phyloP scores from a whole-genome alignment of 2,113 vertebrate species.

The Chinchilla lanigera region DNA sequence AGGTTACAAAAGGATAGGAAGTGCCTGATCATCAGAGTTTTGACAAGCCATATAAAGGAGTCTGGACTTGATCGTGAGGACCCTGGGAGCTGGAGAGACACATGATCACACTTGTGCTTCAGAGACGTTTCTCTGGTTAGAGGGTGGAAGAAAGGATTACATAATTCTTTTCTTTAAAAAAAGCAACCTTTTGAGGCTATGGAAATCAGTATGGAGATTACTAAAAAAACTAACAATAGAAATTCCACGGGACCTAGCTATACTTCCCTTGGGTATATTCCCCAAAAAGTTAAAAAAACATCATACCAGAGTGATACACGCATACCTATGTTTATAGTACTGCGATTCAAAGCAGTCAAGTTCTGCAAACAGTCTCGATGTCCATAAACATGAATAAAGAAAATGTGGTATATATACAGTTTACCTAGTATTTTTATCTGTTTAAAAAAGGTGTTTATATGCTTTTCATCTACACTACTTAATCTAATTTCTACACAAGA shows the following conservation, averaged over 20 bases:
- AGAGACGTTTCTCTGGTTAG: constrained; percentile 21
- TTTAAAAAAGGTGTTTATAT: background rate
- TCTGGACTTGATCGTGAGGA: background rate
- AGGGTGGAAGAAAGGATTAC: constrained; percentile 21
- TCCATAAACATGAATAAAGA: background rate
- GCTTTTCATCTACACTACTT: constrained; percentile 28
- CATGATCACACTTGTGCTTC: background rate
- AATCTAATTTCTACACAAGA: background rate
- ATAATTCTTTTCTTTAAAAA: constrained; percentile 50
- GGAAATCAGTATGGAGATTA: background rate
- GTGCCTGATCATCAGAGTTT: background rate
- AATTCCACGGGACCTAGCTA: background rate
- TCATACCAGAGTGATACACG: background rate
- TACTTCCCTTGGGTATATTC: background rate
- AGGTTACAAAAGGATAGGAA: background rate
- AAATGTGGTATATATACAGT: background rate
- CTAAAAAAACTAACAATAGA: background rate
- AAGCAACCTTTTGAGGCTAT: constrained; percentile 15
- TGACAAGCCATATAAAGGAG: background rate
- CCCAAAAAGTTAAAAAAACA: background rate
- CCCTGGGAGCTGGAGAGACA: background rate
- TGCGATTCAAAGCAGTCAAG: background rate
- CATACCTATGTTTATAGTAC: background rate
- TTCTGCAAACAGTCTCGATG: background rate
- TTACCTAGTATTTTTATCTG: background rate